Conservation (phyloP, 2,113 vertebrate genomes). For the Lynx canadensis region DNA sequence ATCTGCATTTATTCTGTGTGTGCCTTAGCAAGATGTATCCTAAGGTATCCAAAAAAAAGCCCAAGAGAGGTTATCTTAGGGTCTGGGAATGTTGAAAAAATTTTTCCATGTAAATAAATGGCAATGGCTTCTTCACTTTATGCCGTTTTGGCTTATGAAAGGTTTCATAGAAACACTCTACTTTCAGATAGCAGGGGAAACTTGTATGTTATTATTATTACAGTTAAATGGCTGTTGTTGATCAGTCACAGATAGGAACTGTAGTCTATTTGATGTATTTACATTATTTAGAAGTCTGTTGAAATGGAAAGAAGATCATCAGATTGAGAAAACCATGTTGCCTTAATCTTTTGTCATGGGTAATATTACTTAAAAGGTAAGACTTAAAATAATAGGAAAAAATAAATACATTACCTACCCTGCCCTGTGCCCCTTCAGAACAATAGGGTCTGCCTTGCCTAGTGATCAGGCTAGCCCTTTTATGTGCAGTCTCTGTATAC, state of each 20-base stretch:
- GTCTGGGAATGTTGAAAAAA: background rate
- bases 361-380: constrained; percentile 26
- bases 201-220: background rate
- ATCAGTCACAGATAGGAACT: background rate
- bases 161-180: background rate
- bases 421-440: background rate
- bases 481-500: background rate
- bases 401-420: background rate
- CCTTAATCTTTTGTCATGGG: constrained; percentile 37
- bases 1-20: background rate
- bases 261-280: constrained; percentile 5
- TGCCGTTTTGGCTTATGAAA: background rate
- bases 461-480: background rate
- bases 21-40: background rate
- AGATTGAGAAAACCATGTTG: background rate
- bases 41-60: background rate
- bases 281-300: constrained; percentile 26
- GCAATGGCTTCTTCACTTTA: background rate
- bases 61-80: background rate
- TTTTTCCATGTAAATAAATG: background rate
- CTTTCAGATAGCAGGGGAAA: background rate
- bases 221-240: background rate
- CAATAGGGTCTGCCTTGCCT: background rate
- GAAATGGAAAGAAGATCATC: constrained; percentile 22
- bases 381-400: constrained; percentile 4